These are phyloP conservation scores for Tylochromis polylepis DNA, from an alignment of 2,113 vertebrate genomes.

Conservation along the genomic window DNA sequence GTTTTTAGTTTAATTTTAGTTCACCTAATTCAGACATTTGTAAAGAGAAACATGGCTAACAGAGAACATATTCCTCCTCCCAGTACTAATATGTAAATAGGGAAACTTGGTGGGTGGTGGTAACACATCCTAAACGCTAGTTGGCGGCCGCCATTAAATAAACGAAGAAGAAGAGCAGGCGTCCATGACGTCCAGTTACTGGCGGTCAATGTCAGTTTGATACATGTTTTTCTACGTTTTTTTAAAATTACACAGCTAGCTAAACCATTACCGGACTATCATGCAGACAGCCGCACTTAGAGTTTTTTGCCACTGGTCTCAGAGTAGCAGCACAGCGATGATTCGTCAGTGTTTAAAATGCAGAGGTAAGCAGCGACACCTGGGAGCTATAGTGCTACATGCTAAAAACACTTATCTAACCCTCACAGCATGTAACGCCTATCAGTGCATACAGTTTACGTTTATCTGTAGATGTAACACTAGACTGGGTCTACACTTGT, in stretches of 20 bases:
- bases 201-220: slow-evolving; percentile 51
- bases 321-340: neutral
- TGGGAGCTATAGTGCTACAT: neutral
- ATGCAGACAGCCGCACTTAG: slow-evolving; percentile 25
- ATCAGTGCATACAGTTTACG: too few relatives aligned
- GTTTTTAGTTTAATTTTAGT: neutral
- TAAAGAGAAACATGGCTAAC: neutral
- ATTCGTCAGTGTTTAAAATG: slow-evolving; percentile 24
- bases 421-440: neutral
- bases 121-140: neutral
- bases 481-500: neutral
- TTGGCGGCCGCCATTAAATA: neutral
- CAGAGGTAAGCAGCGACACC: slow-evolving; percentile 36
- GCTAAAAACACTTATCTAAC: slow-evolving; percentile 41
- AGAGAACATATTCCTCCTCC: neutral
- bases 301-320: neutral
- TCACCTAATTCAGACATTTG: neutral
- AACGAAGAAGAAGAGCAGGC: neutral
- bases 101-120: fast-evolving
- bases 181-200: neutral
- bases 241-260: neutral
- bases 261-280: fast-evolving
- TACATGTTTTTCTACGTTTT: neutral
- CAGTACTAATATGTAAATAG: neutral
- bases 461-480: neutral